Conservation (phyloP, 2,888 invertebrate species). For the Thymelicus sylvestris region DNA sequence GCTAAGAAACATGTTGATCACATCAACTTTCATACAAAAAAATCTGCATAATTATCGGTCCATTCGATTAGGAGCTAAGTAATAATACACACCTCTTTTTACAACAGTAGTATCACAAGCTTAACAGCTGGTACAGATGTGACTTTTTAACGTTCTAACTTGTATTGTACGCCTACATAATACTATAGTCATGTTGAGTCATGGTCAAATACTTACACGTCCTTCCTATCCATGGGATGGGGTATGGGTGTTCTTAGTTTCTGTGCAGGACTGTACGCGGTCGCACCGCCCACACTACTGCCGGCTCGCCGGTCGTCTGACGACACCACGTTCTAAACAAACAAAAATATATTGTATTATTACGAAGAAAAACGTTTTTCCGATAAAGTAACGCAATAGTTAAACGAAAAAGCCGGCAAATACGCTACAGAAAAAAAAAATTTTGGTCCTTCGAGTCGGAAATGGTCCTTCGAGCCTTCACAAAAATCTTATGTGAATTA, state of each 20-base stretch:
- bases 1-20: too few species aligned
- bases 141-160: too few species aligned
- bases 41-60: too few species aligned
- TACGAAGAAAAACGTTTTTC: too few species aligned
- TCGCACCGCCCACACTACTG: conserved; percentile 45
- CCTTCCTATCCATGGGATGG: conserved; percentile 66
- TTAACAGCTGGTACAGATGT: too few species aligned
- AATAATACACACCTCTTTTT: too few species aligned
- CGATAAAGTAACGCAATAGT: background rate
- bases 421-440: too few species aligned
- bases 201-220: conserved; percentile 50
- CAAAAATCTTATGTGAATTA: conserved; percentile 26
- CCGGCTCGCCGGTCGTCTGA: conserved; percentile 43
- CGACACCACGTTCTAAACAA: conserved; percentile 41
- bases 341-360: background rate
- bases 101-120: too few species aligned
- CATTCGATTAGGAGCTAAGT: too few species aligned
- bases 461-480: conserved; percentile 8
- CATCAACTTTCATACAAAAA: too few species aligned
- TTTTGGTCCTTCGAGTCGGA: background rate
- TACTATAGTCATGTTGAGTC: background rate
- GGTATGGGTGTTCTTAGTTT: conserved; percentile 62
- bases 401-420: too few species aligned
- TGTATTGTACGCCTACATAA: background rate
- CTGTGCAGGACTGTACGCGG: conserved; percentile 54